Conservation (phyloP, 2,113 vertebrate species). For the Mormyrus iriodes region DNA sequence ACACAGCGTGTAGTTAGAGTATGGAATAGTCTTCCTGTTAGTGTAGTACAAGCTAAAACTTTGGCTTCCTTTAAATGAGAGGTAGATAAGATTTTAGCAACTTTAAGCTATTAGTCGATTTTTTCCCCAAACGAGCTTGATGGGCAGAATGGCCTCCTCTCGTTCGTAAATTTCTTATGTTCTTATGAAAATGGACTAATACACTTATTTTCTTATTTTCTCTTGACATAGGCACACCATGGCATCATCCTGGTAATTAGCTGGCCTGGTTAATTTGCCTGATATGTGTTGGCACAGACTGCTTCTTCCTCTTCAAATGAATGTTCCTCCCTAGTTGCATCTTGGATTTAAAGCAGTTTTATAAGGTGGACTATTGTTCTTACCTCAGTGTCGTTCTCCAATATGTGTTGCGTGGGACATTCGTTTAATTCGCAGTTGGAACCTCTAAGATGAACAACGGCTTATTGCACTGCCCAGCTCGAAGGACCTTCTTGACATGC, state of each 20-base stretch:
- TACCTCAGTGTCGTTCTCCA: constrained; percentile 28
- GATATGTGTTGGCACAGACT: neutral
- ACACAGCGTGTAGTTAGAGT: too few species aligned
- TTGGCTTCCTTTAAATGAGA: too few species aligned
- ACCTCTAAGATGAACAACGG: neutral
- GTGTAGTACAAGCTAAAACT: too few species aligned
- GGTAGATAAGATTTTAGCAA: too few species aligned
- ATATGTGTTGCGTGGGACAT: constrained; percentile 3
- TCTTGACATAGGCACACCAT: neutral
- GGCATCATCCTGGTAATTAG: neutral
- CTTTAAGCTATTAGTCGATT: too few species aligned
- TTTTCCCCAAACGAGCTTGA: too few species aligned
- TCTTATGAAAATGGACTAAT: neutral
- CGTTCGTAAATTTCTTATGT: too few species aligned
- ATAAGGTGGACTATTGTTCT: neutral
- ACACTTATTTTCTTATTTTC: neutral
- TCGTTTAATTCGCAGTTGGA: neutral
- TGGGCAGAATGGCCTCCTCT: too few species aligned
- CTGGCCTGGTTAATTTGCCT: neutral
- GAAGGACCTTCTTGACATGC: neutral
- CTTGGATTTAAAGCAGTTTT: neutral
- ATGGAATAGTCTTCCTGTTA: too few species aligned
- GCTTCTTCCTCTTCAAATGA: neutral
- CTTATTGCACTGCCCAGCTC: neutral
- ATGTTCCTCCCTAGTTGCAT: neutral